Base-by-base conservation (phyloP, 2,888 invertebrate species). In the Agriopis aurantiaria region DNA sequence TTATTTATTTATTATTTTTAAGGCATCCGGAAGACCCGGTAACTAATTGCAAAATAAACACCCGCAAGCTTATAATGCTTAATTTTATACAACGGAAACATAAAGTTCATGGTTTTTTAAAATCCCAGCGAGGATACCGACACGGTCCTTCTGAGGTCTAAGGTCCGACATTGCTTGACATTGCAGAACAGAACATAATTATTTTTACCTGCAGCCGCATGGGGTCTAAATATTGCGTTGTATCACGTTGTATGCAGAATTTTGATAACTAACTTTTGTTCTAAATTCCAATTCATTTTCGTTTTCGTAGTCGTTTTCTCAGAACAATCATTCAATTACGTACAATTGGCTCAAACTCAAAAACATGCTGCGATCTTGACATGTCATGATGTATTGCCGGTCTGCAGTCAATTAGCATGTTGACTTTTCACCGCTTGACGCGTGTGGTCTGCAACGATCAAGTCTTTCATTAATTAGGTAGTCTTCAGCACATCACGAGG, bases 401-500 rank as follows among this genome's bases (percentile, higher is more conserved):
- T 46, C 43, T 57, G 48, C 61, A 62, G 62, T 67, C 69, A 88
- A 88, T 89, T 88, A 88, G 76, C 65, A 78, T 71, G 80, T 88
- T 89, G 87, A 89, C 89, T 85, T 84, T 84, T 87, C 85, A 82
- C 85, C 84, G 78, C 71, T 55, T 66, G 76, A 71, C 75, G 83
- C 81, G 91, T 91, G 91, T 90, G 92, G 90, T 89, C 90, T 41
- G 69, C 68, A 68, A 75, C 74, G 73, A 82, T 81, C 76, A 80
- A 65, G 56, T 58, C 59, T 33, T n/a, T 55, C 59, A 64, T 71
- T 67, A 63, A 66, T 70, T 66, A 70, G 66, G 53, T 46, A 82
- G 86, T 78, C 84, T 17, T 14, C 82, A 79, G 79, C 81, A 84
- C 85, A 80, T 78, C 73, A 75, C 85, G 87, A 88, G 89, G 88